Evolutionary conservation across 2,888 invertebrate species (phyloP).

Genomic region (Lepas anatifera): DNA sequence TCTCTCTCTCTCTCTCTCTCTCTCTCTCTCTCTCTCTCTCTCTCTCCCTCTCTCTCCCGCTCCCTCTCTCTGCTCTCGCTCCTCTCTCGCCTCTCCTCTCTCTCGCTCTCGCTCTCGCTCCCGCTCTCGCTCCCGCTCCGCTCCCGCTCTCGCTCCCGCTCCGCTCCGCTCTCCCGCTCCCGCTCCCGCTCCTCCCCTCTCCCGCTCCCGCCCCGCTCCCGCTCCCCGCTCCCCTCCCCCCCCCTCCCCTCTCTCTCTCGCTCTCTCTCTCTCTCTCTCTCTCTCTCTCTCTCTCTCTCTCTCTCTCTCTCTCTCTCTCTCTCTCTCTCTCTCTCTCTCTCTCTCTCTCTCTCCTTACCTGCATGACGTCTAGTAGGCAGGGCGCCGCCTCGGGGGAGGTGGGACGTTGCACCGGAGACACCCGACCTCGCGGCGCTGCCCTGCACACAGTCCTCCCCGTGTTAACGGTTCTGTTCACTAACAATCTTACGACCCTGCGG

Average conservation of each 20-base stretch:
- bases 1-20: conserved; percentile 3
- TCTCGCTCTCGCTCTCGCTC: conserved; percentile 13
- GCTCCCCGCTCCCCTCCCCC: too few species aligned
- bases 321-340: not conserved
- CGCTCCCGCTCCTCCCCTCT: too few species aligned
- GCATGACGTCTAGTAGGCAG: conserved; percentile 59
- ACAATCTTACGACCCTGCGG: too few species aligned
- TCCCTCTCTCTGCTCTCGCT: conserved; percentile 7
- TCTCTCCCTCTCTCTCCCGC: conserved; percentile 12
- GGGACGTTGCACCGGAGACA: not conserved
- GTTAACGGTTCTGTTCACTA: too few species aligned
- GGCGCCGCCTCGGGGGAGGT: conserved; percentile 10
- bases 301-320: not conserved
- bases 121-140: conserved; percentile 7
- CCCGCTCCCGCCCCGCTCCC: too few species aligned
- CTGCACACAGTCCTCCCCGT: too few species aligned
- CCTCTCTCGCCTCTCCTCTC: too few species aligned
- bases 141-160: not conserved
- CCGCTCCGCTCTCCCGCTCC: not conserved
- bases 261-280: conserved; percentile 14
- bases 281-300: not conserved
- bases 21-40: conserved; percentile 6
- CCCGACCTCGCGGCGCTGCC: not conserved
- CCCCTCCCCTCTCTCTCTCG: conserved; percentile 15
- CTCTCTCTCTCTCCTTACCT: not conserved